These are phyloP conservation scores for Polydrusus cervinus DNA, from an alignment of 2,888 invertebrate genomes.

Conservation along the genomic window DNA sequence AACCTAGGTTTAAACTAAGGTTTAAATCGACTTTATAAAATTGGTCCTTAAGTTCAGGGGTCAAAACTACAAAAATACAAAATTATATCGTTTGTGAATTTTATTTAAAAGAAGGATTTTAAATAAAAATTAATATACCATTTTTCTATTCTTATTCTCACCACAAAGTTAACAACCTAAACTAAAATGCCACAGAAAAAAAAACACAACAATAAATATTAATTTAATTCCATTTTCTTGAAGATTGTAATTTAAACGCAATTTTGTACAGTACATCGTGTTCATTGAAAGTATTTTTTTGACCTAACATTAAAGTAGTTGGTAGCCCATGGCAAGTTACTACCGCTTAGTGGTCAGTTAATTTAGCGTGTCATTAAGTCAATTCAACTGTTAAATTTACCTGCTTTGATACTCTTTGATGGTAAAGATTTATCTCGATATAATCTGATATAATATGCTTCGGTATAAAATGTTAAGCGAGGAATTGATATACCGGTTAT, in stretches of 20 bases:
- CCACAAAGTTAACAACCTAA: conserved; percentile 42
- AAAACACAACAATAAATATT: conserved; percentile 39
- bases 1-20: no score
- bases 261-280: conserved; percentile 52
- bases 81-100: no score
- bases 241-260: conserved; percentile 53
- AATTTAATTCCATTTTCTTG: conserved; percentile 51
- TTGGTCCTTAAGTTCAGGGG: no score
- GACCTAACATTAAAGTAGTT: conserved; percentile 54
- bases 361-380: conserved; percentile 62
- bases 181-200: conserved; percentile 36
- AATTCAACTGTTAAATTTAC: conserved; percentile 62
- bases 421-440: conserved; percentile 39
- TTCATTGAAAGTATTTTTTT: conserved; percentile 46
- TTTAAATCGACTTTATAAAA: no score
- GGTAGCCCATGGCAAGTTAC: conserved; percentile 58
- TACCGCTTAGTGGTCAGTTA: conserved; percentile 60
- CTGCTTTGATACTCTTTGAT: conserved; percentile 53
- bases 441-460: conserved; percentile 26
- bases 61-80: no score
- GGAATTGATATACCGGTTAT: conserved; percentile 38
- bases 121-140: neutral
- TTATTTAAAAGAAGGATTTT: no score
- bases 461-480: conserved; percentile 37
- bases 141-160: conserved; percentile 1